Evolutionary conservation across 2,113 vertebrate genomes (phyloP), one percentile per base, ranked within the genome.

Genomic region (Grallaria varia): DNA sequence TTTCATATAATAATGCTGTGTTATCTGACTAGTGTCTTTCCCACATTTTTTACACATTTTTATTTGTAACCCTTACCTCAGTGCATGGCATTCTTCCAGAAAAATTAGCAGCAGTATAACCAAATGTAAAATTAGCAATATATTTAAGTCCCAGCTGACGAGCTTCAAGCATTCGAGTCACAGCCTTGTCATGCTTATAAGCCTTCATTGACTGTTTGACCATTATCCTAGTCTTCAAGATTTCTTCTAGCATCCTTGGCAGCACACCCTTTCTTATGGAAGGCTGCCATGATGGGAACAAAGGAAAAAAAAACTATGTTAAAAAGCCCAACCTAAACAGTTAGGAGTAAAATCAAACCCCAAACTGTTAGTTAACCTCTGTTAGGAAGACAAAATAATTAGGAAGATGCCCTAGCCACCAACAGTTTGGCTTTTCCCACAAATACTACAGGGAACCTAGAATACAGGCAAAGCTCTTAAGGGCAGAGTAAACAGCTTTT

Each of bases 111-210:
- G 99, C 94, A 33, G 99, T 98, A 96, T 99, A 99, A 67, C 99
- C 99, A 84, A 98, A 99, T 37, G 99, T 99, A 94, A 99, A 98
- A 91, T 99, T 99, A 94, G 99, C 98, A 74, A 99, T 99, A 90
- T 98, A 98, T 90, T 99, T 99, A 56, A 99, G 99, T 89, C 99
- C 99, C n/a, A 99, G 96, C 97, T 99, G 99, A 37, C 99, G 98
- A 68, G 99, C 99, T 35, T 99, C 94, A 44, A 99, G 99, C 98
- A 99, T 98, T 89, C 98, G 98, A 59, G 91, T 98, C 83, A 99
- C 97, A 67, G 98, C 98, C 96, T 98, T 99, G 98, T 99, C 99
- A 53, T 99, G 98, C 84, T 98, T 98, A 90, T 99, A 98, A 66
- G 96, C 89, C 89, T 99, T 99, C 99, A 99, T 99, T 2, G 98